Percentiles rank a stretch among this genome's conserved stretches.
These are phyloP conservation scores for Pycnonotus jocosus DNA, from an alignment of 2,113 vertebrate genomes.

Conservation along the genomic window DNA sequence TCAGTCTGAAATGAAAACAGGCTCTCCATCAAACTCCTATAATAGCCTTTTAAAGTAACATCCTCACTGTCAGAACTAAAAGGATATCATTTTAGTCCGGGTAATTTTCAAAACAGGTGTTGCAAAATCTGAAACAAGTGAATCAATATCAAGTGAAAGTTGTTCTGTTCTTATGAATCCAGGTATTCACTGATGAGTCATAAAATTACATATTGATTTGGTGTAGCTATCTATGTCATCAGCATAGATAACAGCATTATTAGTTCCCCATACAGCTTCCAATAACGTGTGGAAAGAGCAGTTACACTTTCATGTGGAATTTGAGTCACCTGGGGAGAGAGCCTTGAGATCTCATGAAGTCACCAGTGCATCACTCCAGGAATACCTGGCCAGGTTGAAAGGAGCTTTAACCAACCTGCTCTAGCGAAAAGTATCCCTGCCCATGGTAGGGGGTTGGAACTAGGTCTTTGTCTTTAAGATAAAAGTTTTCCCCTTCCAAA, in stretches of 20 bases:
- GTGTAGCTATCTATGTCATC: neutral
- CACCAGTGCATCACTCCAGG: rapidly evolving
- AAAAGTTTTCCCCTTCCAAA: neutral
- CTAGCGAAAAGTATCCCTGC: neutral
- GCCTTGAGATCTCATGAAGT: neutral
- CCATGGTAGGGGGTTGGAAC: rapidly evolving
- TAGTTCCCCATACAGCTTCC: neutral
- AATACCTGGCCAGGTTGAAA: neutral
- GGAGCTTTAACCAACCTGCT: neutral
- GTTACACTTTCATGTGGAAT: neutral
- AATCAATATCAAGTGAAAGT: neutral
- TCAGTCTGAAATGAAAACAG: neutral
- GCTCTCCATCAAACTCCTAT: neutral
- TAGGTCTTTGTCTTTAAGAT: neutral
- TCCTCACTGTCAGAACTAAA: neutral
- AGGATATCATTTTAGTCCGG: neutral
- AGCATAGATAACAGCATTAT: neutral
- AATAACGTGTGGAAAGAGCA: neutral
- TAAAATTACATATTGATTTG: neutral
- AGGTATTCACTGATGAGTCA: neutral
- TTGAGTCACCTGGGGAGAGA: neutral
- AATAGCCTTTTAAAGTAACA: neutral
- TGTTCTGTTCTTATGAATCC: neutral
- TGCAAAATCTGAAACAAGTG: neutral
- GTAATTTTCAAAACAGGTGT: neutral